Evolutionary conservation across 2,888 invertebrate genomes (phyloP), one percentile per base, ranked within the genome.

Genomic region (Andrena camellia): DNA sequence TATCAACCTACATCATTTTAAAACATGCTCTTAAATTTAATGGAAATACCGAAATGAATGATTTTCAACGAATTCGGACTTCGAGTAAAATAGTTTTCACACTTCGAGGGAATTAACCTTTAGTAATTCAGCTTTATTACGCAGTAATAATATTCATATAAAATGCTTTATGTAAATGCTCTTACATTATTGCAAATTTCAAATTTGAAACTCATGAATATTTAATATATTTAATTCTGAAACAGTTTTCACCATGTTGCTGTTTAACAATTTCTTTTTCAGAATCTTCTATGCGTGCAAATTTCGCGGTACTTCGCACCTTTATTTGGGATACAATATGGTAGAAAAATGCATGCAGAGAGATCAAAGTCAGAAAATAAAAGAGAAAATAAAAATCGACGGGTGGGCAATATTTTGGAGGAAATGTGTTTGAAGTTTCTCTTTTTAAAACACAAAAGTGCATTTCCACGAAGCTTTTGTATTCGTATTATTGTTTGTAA

Each of bases 361-460:
- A 73, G 64, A 66, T 66, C 31, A 3, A n/a, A 31, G 60, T 70
- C 59, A 69, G 69, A 42, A 69, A 35, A 35, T 33, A 29, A 35
- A 57, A 26, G 10, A 13, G 8, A 2, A 23, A 54, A 42, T 20
- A 17, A 29, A 42, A 64, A 57, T 17, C 13, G 29, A 4, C 4
- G 17, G 4, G 3, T 35, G 26, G 13, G 26, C 35, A 35, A 57
- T 42, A 35, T 54, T 29, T 17, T 2, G 13, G 8, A 20, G 42
- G 2, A 42, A 42, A 5, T 10, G n/a, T 23, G 6, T 20, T 5
- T 23, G 17, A 17, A 54, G 33, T 13, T 20, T 5, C 50, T 33
- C 3, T 10, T n/a, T 54, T 20, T 13, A 26, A 20, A 57, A 23
- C 8, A 17, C 20, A 13, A 23, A 66, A 20, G 8, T 29, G 17